A percentile compares a stretch with the other conserved stretches of the same genome.
These are phyloP conservation scores for Phalanger gymnotis DNA, from an alignment of 2,797 vertebrate species.

Conservation along the genomic window DNA sequence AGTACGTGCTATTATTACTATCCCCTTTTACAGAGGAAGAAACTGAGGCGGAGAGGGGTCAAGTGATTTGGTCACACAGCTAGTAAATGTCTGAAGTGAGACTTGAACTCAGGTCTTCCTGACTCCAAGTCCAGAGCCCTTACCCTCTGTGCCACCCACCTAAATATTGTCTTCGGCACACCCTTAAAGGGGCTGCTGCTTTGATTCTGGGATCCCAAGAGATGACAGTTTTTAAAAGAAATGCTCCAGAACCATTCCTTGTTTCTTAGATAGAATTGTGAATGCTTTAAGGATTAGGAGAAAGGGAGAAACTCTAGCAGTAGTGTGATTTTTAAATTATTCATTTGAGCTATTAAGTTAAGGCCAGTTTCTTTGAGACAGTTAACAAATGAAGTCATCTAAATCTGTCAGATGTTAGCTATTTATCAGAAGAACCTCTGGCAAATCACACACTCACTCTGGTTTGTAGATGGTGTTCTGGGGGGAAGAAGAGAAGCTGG, in stretches of 20 bases:
- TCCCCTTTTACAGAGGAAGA: neutral
- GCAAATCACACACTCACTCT: constrained; percentile 5
- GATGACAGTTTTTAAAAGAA: constrained; percentile 11
- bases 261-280: neutral
- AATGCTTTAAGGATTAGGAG: constrained; percentile 48
- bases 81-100: neutral
- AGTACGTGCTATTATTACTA: neutral
- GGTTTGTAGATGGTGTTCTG: neutral
- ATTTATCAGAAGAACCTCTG: constrained; percentile 36
- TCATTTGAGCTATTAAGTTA: neutral
- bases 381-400: constrained; percentile 8
- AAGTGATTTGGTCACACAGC: neutral
- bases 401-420: constrained; percentile 29
- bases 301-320: constrained; percentile 49
- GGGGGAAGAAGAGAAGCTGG: neutral
- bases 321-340: constrained; percentile 44
- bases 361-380: constrained; percentile 33
- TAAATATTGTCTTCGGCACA: constrained; percentile 9
- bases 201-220: constrained; percentile 22
- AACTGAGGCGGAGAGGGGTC: neutral
- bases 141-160: neutral
- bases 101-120: neutral
- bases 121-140: neutral
- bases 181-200: constrained; percentile 5
- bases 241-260: constrained; percentile 2